These are phyloP conservation scores for Eutrigla gurnardus DNA, from an alignment of 2,797 vertebrate genomes.

Conservation along the genomic window DNA sequence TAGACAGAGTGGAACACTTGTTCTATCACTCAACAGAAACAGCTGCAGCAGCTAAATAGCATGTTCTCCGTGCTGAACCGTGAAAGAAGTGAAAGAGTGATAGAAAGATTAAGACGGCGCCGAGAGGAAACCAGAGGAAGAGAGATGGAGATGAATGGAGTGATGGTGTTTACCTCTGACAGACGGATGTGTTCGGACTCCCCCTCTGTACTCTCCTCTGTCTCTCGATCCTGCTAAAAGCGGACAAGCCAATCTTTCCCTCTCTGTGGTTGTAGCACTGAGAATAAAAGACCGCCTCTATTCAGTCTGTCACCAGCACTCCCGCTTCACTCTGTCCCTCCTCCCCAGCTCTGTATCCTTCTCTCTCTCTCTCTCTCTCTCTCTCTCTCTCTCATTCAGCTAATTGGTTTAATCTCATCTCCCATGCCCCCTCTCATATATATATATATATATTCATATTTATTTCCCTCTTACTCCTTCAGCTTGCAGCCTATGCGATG, in stretches of 20 bases:
- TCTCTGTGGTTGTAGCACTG: conserved; percentile 31
- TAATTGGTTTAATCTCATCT: neutral
- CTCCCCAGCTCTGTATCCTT: neutral
- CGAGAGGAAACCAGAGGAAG: neutral
- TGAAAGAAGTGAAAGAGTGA: neutral
- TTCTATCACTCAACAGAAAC: neutral
- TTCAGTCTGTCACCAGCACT: conserved; percentile 29
- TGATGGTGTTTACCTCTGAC: conserved; percentile 80
- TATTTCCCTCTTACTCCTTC: neutral
- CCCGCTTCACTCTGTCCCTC: conserved; percentile 1
- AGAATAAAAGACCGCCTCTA: conserved; percentile 39
- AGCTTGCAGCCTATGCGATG: conserved; percentile 10
- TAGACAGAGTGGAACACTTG: neutral
- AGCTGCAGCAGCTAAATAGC: conserved; percentile 30
- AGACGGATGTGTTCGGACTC: conserved; percentile 77
- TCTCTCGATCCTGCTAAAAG: neutral
- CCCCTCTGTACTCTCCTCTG: conserved; percentile 40
- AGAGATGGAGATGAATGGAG: conserved; percentile 12
- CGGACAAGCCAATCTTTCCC: conserved; percentile 24
- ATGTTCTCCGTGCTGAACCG: conserved; percentile 7
- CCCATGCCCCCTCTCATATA: neutral
- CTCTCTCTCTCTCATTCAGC: neutral
- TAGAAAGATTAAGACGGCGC: neutral
- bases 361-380: neutral
- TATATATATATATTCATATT: neutral